Evolutionary conservation across 2,113 vertebrate genomes (phyloP).

Genomic region (Ammodytes marinus): DNA sequence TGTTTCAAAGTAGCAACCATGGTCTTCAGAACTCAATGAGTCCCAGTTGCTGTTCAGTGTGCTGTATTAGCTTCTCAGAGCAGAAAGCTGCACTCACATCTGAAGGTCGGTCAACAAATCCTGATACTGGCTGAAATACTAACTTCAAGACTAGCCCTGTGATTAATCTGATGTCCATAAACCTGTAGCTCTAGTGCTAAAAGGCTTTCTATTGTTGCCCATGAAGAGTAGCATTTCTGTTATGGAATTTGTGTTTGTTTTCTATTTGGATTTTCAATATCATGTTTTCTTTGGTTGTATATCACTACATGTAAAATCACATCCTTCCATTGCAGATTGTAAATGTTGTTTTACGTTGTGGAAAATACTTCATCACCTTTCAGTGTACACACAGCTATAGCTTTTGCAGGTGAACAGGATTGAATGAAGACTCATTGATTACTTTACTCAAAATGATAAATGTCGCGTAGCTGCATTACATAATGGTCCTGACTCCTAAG

Average conservation of each 20-base stretch:
- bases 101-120: not conserved
- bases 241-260: no score
- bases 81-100: not conserved
- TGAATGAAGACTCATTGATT: not conserved
- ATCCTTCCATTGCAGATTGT: not conserved
- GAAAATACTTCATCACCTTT: not conserved
- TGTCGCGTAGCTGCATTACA: not conserved
- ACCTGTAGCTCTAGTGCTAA: not conserved
- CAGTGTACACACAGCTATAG: not conserved
- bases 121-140: not conserved
- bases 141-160: no score
- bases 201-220: not conserved
- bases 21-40: not conserved
- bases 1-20: no score
- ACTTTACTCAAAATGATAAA: not conserved
- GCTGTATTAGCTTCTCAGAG: not conserved
- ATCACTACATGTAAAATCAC: not conserved
- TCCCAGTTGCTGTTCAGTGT: not conserved
- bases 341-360: not conserved
- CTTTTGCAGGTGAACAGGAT: not conserved
- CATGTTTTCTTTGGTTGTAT: no score
- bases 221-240: no score
- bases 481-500: not conserved
- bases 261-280: no score
- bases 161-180: not conserved